Base-by-base conservation (phyloP, 1,140 invertebrate species). In the Homarus americanus region DNA sequence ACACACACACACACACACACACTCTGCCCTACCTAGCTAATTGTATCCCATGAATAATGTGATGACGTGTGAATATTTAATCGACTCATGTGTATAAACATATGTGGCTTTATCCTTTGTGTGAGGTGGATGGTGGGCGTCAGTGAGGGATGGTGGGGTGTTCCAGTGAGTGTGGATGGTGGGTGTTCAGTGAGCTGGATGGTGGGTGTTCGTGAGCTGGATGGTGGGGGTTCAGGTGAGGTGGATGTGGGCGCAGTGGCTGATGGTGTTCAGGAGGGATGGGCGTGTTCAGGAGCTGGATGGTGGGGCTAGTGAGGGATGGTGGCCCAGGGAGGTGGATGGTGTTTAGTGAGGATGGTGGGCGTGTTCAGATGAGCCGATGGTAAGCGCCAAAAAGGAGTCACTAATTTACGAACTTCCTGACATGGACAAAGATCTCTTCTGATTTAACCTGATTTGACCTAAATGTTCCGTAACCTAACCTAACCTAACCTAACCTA, bases 251-350 rank as follows among this genome's bases (percentile, higher is more conserved):
- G 4, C 2, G 24, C n/a, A 49, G 53, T 36, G 44, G 40, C 9
- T 49, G 79, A 82, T 49, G 34, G 79, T 36, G 44, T 32, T 82
- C n/a, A 49, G 41, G 49, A 32, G 15, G 79, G n/a, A n/a, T n/a
- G n/a, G n/a, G n/a, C n/a, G n/a, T n/a, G n/a, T n/a, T n/a, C n/a
- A n/a, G n/a, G 53, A 17, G 82, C 38, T 38, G 75, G 75, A 41
- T 24, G 34, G 41, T 38, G 75, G 75, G 75, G 44, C 40, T 78
- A 38, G 75, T 41, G 75, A 78, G 34, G 44, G 75, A 28, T 34
- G 75, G 41, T 12, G 75, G 38, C 41, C 75, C 24, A 41, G 75
- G 75, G 44, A 78, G 44, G 12, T 49, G 44, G n/a, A n/a, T n/a
- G n/a, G n/a, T n/a, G n/a, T n/a, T n/a, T n/a, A n/a, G n/a, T n/a